These are phyloP conservation scores for Numida meleagris DNA, from an alignment of 2,113 vertebrate genomes.

Conservation along the genomic window DNA sequence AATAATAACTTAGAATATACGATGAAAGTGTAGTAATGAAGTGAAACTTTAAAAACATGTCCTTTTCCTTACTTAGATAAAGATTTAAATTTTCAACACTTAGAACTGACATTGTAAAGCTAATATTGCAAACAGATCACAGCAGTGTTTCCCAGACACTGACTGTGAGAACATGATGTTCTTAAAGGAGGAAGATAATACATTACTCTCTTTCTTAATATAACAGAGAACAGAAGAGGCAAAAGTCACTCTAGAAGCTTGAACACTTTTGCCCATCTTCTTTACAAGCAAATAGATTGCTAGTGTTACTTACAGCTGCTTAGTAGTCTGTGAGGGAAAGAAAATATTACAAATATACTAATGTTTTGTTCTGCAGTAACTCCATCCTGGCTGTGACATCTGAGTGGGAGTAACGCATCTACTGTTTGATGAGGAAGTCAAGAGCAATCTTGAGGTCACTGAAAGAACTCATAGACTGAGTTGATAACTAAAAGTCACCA, in stretches of 20 bases:
- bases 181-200: background rate
- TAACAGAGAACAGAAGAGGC: background rate
- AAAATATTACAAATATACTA: background rate
- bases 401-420: background rate
- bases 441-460: background rate
- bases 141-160: background rate
- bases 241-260: background rate
- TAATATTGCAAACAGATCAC: background rate
- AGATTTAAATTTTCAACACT: background rate
- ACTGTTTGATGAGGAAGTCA: background rate
- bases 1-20: background rate
- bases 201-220: background rate
- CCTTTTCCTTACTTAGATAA: background rate
- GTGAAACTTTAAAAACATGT: background rate
- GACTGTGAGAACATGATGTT: background rate
- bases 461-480: background rate
- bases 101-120: background rate
- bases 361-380: background rate
- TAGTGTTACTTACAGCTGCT: background rate
- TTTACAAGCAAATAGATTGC: background rate
- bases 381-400: background rate
- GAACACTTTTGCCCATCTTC: background rate
- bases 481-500: slow-evolving; percentile 33
- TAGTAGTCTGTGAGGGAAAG: background rate
- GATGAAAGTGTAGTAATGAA: background rate